Evolutionary conservation across 2,113 vertebrate genomes (phyloP).

Genomic region (Balaenoptera acutorostrata): DNA sequence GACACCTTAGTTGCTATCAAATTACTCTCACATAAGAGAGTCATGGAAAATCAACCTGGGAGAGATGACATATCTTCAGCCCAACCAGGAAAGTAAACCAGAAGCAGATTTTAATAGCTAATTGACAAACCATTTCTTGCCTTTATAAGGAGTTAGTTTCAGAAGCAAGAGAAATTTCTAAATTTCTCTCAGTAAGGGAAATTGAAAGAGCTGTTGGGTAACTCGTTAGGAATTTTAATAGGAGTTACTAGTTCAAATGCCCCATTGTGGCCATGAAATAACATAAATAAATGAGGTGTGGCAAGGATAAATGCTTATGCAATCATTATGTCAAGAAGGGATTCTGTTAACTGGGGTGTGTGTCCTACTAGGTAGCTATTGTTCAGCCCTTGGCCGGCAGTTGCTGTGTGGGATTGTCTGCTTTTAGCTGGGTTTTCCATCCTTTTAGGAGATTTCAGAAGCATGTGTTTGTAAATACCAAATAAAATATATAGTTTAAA

Average conservation of each 20-base stretch:
- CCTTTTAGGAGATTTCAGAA: not conserved
- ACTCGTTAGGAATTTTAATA: not conserved
- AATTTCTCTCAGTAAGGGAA: not conserved
- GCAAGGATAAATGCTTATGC: not conserved
- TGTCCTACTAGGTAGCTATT: not conserved
- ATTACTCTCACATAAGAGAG: not conserved
- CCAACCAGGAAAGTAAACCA: not conserved
- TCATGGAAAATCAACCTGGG: not conserved
- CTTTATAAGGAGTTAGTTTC: not conserved
- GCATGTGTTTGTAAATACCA: not conserved
- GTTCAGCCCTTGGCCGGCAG: not conserved
- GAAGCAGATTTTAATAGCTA: not conserved
- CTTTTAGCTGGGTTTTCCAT: not conserved
- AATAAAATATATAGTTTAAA: not conserved
- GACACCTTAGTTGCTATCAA: not conserved
- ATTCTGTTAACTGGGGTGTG: not conserved
- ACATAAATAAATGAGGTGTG: not conserved
- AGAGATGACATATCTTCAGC: not conserved
- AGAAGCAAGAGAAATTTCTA: not conserved
- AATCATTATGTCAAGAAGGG: not conserved
- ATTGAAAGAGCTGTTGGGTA: not conserved
- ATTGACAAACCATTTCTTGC: not conserved
- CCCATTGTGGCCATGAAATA: not conserved
- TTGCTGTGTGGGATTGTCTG: not conserved
- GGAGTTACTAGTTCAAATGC: not conserved